These are phyloP conservation scores for Holacanthus passer DNA, from an alignment of 2,113 vertebrate species.

Conservation along the genomic window DNA sequence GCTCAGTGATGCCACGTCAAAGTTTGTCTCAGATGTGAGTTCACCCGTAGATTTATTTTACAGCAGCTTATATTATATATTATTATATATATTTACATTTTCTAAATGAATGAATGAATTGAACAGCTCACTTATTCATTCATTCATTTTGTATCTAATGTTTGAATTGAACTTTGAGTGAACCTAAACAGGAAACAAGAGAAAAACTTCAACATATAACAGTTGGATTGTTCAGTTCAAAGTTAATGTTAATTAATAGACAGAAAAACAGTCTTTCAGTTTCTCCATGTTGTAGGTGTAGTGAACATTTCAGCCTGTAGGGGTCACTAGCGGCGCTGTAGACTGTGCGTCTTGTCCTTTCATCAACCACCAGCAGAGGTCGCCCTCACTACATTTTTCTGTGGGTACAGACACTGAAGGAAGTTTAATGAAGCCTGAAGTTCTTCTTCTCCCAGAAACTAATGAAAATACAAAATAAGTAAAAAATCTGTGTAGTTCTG, in stretches of 20 bases:
- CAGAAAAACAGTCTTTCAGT: too few relatives aligned
- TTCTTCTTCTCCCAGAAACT: too few relatives aligned
- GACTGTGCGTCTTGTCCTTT: too few relatives aligned
- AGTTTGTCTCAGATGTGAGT: constrained; percentile 78
- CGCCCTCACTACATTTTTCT: background rate
- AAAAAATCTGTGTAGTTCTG: background rate
- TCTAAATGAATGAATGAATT: background rate
- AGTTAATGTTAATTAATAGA: too few relatives aligned
- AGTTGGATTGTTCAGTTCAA: too few relatives aligned
- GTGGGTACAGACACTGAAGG: background rate
- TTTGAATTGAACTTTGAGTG: too few relatives aligned
- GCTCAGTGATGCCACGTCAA: constrained; percentile 72
- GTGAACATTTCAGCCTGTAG: background rate
- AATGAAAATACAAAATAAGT: background rate
- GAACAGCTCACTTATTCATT: background rate
- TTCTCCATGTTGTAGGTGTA: background rate
- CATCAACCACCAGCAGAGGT: background rate
- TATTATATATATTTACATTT: background rate
- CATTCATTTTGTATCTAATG: background rate
- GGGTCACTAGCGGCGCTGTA: background rate
- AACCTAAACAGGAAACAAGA: too few relatives aligned
- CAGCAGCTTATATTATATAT: background rate
- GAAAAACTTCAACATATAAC: too few relatives aligned
- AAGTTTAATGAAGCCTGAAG: background rate
- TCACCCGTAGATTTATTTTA: background rate